These are phyloP conservation scores for Pharmacophagus antenor DNA, from an alignment of 2,888 invertebrate species.

Conservation along the genomic window DNA sequence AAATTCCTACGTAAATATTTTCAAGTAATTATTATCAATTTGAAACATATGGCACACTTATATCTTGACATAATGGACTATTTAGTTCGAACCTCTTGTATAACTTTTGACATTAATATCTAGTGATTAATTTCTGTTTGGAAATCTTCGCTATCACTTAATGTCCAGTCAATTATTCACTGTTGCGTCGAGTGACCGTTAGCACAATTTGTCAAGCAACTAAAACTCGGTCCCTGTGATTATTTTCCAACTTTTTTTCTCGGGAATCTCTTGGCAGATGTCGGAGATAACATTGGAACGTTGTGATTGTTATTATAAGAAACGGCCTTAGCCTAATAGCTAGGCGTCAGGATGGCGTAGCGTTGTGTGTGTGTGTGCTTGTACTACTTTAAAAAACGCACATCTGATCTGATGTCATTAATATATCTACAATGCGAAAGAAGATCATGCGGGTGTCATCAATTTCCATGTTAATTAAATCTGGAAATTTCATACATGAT, in stretches of 20 bases:
- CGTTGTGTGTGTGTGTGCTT: neutral
- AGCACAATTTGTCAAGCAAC: constrained; percentile 26
- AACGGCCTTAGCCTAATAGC: constrained; percentile 2
- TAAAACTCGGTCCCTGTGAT: constrained; percentile 8
- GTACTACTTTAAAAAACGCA: neutral
- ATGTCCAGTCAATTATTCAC: constrained; percentile 25
- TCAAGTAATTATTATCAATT: neutral
- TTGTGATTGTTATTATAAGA: constrained; percentile 1
- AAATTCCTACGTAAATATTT: neutral
- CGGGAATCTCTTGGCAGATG: constrained; percentile 10
- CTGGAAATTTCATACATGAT: too few species aligned
- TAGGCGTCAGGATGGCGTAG: neutral
- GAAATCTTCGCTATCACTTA: constrained; percentile 18
- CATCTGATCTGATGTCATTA: neutral
- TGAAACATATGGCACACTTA: neutral
- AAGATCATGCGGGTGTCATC: neutral
- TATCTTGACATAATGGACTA: constrained; percentile 5
- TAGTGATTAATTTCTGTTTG: constrained; percentile 19
- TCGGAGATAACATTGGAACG: neutral
- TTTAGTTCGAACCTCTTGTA: constrained; percentile 13
- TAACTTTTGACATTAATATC: constrained; percentile 15
- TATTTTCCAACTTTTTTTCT: constrained; percentile 11
- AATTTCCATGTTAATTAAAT: too few species aligned
- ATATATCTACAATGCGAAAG: neutral
- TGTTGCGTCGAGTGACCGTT: constrained; percentile 23